These are phyloP conservation scores for Acanthis flammea DNA, from an alignment of 2,797 vertebrate genomes.

Conservation along the genomic window DNA sequence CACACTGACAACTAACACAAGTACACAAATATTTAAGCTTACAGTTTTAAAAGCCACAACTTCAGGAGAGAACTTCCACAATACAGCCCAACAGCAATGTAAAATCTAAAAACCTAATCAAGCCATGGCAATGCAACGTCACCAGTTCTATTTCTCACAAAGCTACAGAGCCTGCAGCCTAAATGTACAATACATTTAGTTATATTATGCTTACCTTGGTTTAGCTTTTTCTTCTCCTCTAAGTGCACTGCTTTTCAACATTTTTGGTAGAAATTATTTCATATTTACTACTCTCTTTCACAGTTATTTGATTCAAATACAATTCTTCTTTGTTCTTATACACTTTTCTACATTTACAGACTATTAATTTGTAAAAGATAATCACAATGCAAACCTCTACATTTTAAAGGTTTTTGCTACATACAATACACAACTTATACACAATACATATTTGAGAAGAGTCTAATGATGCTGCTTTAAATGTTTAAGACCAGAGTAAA, in stretches of 20 bases:
- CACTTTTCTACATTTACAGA: conserved; percentile 1
- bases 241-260: background rate
- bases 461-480: background rate
- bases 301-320: conserved; percentile 38
- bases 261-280: conserved; percentile 19
- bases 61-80: background rate
- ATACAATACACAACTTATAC: background rate
- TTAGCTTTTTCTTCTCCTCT: background rate
- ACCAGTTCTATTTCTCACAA: background rate
- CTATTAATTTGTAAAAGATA: background rate
- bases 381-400: background rate
- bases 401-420: conserved; percentile 12
- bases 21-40: background rate
- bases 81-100: background rate
- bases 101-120: background rate
- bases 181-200: background rate
- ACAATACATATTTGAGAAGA: background rate
- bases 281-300: conserved; percentile 24
- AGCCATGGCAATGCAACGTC: background rate
- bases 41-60: background rate
- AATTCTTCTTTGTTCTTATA: conserved; percentile 5
- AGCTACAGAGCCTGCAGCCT: background rate
- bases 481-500: background rate
- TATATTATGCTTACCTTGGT: background rate
- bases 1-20: background rate